phyloP scores from a whole-genome alignment of 2,888 invertebrate species.

The Pseudoips prasinana region DNA sequence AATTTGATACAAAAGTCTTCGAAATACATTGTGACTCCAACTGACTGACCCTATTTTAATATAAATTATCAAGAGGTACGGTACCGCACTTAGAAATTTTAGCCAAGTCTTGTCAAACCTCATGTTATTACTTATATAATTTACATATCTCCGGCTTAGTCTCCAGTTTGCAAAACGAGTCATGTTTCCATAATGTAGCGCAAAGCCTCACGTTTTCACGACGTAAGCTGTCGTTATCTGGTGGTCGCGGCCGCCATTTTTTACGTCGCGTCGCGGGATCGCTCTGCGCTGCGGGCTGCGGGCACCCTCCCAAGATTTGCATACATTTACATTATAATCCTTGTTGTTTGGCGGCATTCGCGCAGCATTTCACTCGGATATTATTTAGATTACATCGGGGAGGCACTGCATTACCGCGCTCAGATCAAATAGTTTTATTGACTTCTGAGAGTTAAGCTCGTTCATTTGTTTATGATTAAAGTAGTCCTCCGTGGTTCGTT shows the following conservation, averaged over 20 bases:
- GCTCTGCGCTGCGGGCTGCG: conserved; percentile 1
- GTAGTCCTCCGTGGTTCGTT: conserved; percentile 11
- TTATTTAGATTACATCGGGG: conserved; percentile 38
- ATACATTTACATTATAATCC: conserved; percentile 75
- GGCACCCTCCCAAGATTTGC: conserved; percentile 53
- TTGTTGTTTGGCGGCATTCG: conserved; percentile 46
- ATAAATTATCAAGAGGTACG: too few species aligned
- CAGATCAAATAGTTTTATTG: conserved; percentile 44
- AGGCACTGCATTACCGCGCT: conserved; percentile 20
- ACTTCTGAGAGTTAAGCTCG: conserved; percentile 21
- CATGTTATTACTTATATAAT: conserved; percentile 48
- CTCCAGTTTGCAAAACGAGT: conserved; percentile 50
- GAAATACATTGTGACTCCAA: too few species aligned
- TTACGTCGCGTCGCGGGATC: conserved; percentile 9
- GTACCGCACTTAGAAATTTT: conserved; percentile 6
- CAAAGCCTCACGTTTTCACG: conserved; percentile 58
- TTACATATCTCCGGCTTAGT: conserved; percentile 40
- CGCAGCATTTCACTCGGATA: conserved; percentile 37
- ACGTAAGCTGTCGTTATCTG: conserved; percentile 65
- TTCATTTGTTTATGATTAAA: conserved; percentile 31
- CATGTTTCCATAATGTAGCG: conserved; percentile 62
- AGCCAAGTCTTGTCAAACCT: conserved; percentile 24
- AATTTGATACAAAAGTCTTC: neutral
- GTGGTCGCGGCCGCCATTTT: conserved; percentile 31
- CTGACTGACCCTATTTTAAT: too few species aligned